A percentile compares a stretch with the other conserved stretches of the same genome.
Evolutionary conservation across 2,113 vertebrate genomes (phyloP).

Genomic region (Mellivora capensis): DNA sequence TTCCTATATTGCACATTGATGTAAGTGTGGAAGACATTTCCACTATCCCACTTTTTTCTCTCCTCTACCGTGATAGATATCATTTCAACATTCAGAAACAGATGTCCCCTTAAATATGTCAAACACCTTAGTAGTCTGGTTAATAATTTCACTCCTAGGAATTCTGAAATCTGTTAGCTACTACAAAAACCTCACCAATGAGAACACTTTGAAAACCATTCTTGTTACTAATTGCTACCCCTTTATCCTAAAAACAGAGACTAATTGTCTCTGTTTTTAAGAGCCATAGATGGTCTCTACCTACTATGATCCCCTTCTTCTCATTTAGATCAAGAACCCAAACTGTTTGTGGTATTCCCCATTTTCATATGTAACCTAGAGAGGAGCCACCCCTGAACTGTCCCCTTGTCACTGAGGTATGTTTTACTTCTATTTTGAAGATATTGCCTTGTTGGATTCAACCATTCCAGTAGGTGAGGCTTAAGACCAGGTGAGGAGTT

Average conservation of each 20-base stretch:
- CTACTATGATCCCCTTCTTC: not conserved
- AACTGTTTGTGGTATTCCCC: not conserved
- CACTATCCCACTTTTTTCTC: not conserved
- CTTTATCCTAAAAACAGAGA: too few relatives aligned
- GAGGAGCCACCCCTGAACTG: not conserved
- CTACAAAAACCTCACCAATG: not conserved
- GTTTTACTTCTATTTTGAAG: not conserved
- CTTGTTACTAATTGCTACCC: not conserved
- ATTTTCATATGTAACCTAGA: not conserved
- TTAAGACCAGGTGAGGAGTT: not conserved
- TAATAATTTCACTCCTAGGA: not conserved
- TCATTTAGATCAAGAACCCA: not conserved
- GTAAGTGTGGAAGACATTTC: not conserved
- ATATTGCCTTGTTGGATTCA: not conserved
- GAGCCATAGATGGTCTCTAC: accelerated
- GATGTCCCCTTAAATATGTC: not conserved
- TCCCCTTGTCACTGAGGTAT: not conserved
- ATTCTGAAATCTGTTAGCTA: not conserved
- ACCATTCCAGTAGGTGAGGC: accelerated
- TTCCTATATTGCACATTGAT: not conserved
- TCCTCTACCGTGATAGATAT: not conserved
- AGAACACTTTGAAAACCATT: not conserved
- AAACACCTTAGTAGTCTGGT: not conserved
- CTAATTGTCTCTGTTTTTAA: not conserved
- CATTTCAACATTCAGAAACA: not conserved